These are phyloP conservation scores for Hepsetus odoe DNA, from an alignment of 2,113 vertebrate species.

Conservation along the genomic window DNA sequence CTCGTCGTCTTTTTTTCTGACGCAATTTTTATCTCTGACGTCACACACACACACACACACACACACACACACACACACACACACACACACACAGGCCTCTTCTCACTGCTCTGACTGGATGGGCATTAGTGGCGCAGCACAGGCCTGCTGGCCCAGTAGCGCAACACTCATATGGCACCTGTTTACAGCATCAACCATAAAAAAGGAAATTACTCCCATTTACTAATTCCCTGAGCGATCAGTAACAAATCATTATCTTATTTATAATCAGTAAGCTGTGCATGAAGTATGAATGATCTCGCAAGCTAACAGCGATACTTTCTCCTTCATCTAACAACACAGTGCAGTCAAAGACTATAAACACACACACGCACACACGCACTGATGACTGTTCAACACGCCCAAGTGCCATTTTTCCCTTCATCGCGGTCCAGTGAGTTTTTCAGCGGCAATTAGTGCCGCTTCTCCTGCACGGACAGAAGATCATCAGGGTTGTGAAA, in stretches of 20 bases:
- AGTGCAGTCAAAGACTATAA: neutral
- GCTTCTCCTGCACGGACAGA: neutral
- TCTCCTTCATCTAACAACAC: neutral
- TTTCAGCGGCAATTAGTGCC: neutral
- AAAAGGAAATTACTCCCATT: neutral
- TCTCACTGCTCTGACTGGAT: neutral
- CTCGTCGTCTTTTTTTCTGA: conserved; percentile 20
- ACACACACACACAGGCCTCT: neutral
- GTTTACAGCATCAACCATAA: conserved; percentile 38
- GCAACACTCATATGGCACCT: conserved; percentile 16
- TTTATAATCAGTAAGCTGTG: neutral
- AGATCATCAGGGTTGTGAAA: neutral
- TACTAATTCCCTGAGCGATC: neutral
- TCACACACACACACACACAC: conserved; percentile 14
- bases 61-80: neutral
- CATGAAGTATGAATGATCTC: neutral
- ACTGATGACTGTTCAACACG: neutral
- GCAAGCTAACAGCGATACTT: neutral
- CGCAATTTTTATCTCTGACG: conserved; percentile 37
- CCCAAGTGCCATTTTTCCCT: neutral
- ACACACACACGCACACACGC: neutral
- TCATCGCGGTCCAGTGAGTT: neutral
- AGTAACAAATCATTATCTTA: conserved; percentile 6
- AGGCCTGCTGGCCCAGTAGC: conserved; percentile 11
- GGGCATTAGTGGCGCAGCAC: conserved; percentile 17